Conservation (phyloP, 1,140 invertebrate species). For the Caenorhabditis latens region DNA sequence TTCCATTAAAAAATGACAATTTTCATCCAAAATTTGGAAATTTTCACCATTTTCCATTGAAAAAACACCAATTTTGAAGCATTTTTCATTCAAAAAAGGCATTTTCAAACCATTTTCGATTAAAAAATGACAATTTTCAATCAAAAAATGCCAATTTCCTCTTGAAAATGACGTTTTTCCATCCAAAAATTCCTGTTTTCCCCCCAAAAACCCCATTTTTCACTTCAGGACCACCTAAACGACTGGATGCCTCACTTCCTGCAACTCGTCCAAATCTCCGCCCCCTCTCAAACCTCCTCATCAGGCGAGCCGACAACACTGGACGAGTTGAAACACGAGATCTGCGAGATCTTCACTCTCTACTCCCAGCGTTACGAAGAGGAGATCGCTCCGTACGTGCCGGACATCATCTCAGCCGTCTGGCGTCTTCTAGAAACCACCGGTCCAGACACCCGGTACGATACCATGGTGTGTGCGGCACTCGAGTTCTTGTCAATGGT, state of each 20-base stretch:
- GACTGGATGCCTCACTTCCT: conserved; percentile 93
- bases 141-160: no score
- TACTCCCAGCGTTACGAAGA: conserved; percentile 98
- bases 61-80: no score
- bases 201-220: no score
- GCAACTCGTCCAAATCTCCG: conserved; percentile 85
- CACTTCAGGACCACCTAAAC: conserved; percentile 96
- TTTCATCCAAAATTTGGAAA: no score
- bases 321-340: conserved; percentile 81
- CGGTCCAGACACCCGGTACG: conserved; percentile 52
- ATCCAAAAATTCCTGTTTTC: no score
- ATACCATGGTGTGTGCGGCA: conserved; percentile 84
- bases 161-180: no score
- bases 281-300: conserved; percentile 81
- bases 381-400: conserved; percentile 90
- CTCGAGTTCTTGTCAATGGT: conserved; percentile 91
- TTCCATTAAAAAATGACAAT: no score
- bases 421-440: conserved; percentile 86
- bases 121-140: no score
- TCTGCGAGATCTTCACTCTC: conserved; percentile 93
- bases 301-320: conserved; percentile 79
- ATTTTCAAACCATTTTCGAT: no score
- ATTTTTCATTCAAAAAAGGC: no score
- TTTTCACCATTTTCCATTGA: no score
- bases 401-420: conserved; percentile 89